Base-by-base conservation (phyloP, 2,888 invertebrate genomes). In the Altica lythri region DNA sequence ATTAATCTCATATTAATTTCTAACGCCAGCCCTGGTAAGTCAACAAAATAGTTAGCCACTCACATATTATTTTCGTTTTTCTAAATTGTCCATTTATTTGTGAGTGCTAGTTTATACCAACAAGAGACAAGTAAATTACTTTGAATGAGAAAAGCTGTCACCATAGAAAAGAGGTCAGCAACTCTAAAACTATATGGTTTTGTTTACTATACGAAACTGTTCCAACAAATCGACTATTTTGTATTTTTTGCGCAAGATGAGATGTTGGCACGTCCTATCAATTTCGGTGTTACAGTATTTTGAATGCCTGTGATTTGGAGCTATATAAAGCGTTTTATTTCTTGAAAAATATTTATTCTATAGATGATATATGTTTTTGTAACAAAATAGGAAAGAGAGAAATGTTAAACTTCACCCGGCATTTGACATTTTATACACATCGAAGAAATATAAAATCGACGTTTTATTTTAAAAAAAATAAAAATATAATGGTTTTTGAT, bases 81-180 rank as follows among this genome's bases (percentile, higher is more conserved):
- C 18, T 14, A 32, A 46, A 46, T 50, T 44, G 42, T 50, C 40
- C 37, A 30, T 46, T 57, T 53, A 43, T 50, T 38, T 42, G 37
- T 17, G 34, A 53, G 14, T 48, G 44, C 44, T 49, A 53, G 27
- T 53, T 53, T 48, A 50, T 53, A 48, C 32, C 42, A 45, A 43
- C 35, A 40, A 46, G 45, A 45, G 35, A 38, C 48, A 44, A 57
- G 37, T 46, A 49, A 53, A 50, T 53, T 42, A 47, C 46, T 50
- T 42, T 34, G 45, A 42, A 57, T 47, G 43, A 46, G 27, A 50
- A 50, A 50, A 25, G 47, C 47, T 53, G 53, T 47, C 34, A 29
- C 17, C 35, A 43, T 8, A 37, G 25, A 27, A 30, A 43, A 32
- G 34, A 35, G 35, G 22, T 42, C 32, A 43, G 50, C 27, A 16